A percentile compares a stretch with the other conserved stretches of the same genome.
Evolutionary conservation across 2,113 vertebrate genomes (phyloP).

Genomic region (Bungarus multicinctus): DNA sequence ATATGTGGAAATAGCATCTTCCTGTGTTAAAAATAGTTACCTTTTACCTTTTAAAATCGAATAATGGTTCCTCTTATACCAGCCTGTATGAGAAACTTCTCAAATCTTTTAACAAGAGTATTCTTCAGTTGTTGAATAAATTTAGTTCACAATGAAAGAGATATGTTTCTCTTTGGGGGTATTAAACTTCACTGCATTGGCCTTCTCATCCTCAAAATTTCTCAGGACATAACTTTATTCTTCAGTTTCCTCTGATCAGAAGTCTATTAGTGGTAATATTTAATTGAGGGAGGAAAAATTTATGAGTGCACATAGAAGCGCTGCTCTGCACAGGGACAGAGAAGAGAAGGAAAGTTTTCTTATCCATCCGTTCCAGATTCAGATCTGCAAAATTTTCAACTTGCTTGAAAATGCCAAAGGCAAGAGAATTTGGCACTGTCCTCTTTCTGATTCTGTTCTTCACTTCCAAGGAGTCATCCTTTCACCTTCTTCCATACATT

Average conservation of each 20-base stretch:
- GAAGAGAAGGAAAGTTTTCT: background rate
- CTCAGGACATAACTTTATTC: background rate
- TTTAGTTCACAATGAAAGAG: background rate
- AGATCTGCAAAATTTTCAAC: background rate
- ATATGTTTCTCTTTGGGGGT: conserved; percentile 1
- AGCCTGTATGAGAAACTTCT: background rate
- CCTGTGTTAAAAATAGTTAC: background rate
- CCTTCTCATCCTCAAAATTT: background rate
- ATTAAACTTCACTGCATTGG: conserved; percentile 7
- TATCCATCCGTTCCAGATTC: background rate
- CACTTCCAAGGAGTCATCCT: background rate
- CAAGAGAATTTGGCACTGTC: background rate
- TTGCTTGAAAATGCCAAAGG: background rate
- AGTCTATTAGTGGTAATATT: background rate
- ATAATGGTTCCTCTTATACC: background rate
- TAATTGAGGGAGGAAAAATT: background rate
- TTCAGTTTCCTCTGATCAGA: background rate
- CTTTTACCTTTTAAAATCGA: background rate
- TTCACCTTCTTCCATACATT: background rate
- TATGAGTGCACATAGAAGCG: background rate
- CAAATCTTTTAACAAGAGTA: background rate
- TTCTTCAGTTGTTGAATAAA: background rate
- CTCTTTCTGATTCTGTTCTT: background rate
- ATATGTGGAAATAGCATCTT: background rate
- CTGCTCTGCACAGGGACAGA: background rate